These are phyloP conservation scores for Pseudomyrmex pallidus DNA, from an alignment of 1,140 invertebrate species.

Conservation along the genomic window DNA sequence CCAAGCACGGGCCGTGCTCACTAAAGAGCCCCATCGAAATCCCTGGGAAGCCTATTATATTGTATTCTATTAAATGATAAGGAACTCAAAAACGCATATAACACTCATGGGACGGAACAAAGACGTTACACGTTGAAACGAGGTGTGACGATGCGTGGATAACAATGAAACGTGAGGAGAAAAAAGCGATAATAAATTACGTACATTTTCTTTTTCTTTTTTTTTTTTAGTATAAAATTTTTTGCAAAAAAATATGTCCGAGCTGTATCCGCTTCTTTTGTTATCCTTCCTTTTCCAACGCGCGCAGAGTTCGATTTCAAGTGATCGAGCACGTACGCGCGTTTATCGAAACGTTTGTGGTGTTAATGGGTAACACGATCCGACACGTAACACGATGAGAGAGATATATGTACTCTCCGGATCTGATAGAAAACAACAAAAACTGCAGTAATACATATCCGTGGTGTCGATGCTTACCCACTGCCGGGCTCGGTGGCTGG, in stretches of 20 bases:
- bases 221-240: not conserved
- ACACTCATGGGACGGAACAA: conserved; percentile 77
- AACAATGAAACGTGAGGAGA: not conserved
- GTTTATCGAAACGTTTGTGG: conserved; percentile 54
- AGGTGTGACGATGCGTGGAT: conserved; percentile 1
- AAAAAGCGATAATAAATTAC: conserved; percentile 35
- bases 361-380: conserved; percentile 53
- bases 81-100: conserved; percentile 74
- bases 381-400: conserved; percentile 44
- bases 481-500: conserved; percentile 81
- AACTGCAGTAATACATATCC: conserved; percentile 38
- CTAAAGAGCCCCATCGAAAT: conserved; percentile 87
- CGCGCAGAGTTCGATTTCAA: conserved; percentile 14
- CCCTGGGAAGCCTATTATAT: conserved; percentile 86
- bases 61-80: conserved; percentile 76
- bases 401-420: conserved; percentile 15
- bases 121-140: conserved; percentile 71
- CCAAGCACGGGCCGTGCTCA: conserved; percentile 89
- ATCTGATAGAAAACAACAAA: conserved; percentile 25
- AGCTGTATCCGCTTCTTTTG: conserved; percentile 31
- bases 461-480: conserved; percentile 74
- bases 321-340: conserved; percentile 52
- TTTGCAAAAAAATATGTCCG: conserved; percentile 2
- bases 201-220: not conserved
- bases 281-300: conserved; percentile 27